Evolutionary conservation across 2,113 vertebrate species (phyloP).

Genomic region (Sterrhoptilus dennistouni): DNA sequence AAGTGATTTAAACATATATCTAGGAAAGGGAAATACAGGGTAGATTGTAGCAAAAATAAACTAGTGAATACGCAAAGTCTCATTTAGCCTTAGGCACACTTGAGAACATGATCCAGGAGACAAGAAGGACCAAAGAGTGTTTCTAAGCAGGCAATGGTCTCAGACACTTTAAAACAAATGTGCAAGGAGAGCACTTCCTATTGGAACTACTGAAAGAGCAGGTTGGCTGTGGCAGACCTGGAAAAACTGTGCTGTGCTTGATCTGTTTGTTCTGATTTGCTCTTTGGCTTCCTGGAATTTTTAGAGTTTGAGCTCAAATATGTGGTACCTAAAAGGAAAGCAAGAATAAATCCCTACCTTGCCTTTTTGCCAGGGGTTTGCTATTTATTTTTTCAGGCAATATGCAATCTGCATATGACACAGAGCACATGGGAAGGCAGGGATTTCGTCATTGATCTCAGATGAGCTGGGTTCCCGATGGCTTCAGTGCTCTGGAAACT

Average conservation of each 20-base stretch:
- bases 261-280: constrained; percentile 9
- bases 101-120: neutral
- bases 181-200: neutral
- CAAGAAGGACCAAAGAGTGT: neutral
- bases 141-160: neutral
- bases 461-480: neutral
- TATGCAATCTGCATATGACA: neutral
- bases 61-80: neutral
- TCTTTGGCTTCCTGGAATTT: constrained; percentile 55
- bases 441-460: neutral
- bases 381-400: constrained; percentile 60
- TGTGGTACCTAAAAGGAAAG: neutral
- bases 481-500: neutral
- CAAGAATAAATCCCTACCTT: constrained; percentile 23
- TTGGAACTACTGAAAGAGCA: neutral
- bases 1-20: neutral
- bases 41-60: neutral
- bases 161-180: neutral
- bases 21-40: neutral
- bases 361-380: neutral
- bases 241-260: neutral
- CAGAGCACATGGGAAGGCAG: neutral
- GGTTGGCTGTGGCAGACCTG: neutral
- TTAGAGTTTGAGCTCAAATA: neutral
- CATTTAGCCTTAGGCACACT: neutral